Conservation (phyloP, 2,888 invertebrate genomes). For the Epinotia ramella region DNA sequence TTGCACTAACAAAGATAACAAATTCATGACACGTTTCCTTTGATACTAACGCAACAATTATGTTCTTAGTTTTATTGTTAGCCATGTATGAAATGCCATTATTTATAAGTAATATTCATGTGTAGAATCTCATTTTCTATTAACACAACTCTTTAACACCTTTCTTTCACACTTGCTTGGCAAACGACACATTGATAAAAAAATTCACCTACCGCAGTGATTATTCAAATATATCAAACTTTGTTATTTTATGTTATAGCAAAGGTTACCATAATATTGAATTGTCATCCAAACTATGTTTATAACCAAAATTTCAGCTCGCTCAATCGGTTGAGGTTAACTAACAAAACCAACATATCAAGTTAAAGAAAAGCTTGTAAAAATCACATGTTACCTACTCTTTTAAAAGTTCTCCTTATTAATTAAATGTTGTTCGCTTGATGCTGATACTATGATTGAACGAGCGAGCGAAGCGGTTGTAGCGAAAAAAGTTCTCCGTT, state of each 20-base stretch:
- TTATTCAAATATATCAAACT: not conserved
- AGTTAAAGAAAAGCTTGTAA: no score
- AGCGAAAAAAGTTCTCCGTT: no score
- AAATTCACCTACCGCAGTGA: conserved; percentile 10
- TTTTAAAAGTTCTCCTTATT: no score
- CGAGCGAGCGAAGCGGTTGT: no score
- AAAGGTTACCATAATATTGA: no score
- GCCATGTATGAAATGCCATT: not conserved
- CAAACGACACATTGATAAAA: conserved; percentile 22
- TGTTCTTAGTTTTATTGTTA: not conserved
- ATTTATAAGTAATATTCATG: not conserved
- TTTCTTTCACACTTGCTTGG: conserved; percentile 23
- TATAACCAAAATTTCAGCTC: no score
- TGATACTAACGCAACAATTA: conserved; percentile 3
- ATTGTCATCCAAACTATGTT: no score
- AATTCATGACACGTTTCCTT: conserved; percentile 36
- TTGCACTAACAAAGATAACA: conserved; percentile 35
- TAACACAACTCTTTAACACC: conserved; percentile 23
- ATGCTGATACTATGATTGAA: no score
- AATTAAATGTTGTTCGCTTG: no score
- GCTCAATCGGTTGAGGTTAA: no score
- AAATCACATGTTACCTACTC: no score
- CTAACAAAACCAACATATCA: no score
- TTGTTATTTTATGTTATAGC: not conserved
- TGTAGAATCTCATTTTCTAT: conserved; percentile 20